Base-by-base conservation (phyloP, 1,140 invertebrate genomes). In the Drosophila cardini region DNA sequence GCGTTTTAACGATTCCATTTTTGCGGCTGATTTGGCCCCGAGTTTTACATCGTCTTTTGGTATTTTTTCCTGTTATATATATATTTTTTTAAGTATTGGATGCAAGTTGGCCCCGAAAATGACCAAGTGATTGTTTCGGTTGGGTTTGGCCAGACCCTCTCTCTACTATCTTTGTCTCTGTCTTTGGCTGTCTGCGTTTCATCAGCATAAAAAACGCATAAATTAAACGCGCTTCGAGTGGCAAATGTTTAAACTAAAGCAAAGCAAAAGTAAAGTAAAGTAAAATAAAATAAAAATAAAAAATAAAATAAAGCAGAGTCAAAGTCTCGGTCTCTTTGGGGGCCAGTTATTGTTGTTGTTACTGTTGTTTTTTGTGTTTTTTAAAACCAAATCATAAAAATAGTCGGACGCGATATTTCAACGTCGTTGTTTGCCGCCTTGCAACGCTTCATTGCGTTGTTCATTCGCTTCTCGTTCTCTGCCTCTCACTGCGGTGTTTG, bases 191-290 rank as follows among this genome's bases (percentile, higher is more conserved):
- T 76, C 83, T 68, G 71, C 55, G 72, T 79, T 87, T 83, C 84
- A 87, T 87, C 84, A 87, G 84, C 84, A 87, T 87, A 87, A 87
- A 87, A 87, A 87, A 89, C 58, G 73, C 84, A 87, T 87, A 87
- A 87, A 89, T 87, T 80, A 87, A 76, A 60, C 76, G 64, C 63
- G 78, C 76, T 82, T 78, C 70, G 83, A 82, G 64, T 82, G 80
- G 80, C 69, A 84, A 84, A 84, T 84, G 82, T 81, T 85, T 78
- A 86, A 85, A 85, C 82, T 85, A 85, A 85, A 72, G 77, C 81
- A 84, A 80, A 82, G 43, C 58, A 32, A 26, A 26, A 26, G 21
- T 26, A 26, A 26, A 26, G 21, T 26, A 26, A 26, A 26, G 5
- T 26, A 26, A 21, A 21, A 4, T 21, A 21, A 21, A 21, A 4